Base-by-base conservation (phyloP, 2,113 vertebrate species). In the Eudyptes chrysolophus region DNA sequence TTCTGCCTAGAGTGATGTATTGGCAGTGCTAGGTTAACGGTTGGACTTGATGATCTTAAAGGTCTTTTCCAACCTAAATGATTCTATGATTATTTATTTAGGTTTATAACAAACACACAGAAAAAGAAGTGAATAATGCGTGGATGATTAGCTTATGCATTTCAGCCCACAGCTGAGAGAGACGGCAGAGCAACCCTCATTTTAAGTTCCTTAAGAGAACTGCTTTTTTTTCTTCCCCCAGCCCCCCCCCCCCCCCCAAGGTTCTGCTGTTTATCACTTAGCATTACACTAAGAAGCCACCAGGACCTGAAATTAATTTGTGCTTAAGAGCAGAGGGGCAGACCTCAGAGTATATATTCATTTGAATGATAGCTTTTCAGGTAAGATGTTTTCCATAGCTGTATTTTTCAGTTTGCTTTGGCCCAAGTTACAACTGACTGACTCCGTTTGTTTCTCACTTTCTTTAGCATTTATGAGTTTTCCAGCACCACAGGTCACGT, bases 101-200 rank as follows among this genome's bases (percentile, higher is more conserved):
- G 42, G 34, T 92, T 94, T 92, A 90, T 78, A 87, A 90, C 54
- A 94, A 95, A 90, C 68, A 89, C 32, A 46, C 22, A 51, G n/a
- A 8, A 40, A 49, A 49, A 58, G 4, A n/a, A 91, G 96, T 94
- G 72, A 95, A 93, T 98, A 90, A 97, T 89, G 38, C 62, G 55
- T 94, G 52, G 18, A 12, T 82, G 46, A 58, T 93, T 87, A 82
- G 40, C 13, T 96, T 93, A 89, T 25, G 78, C 13, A 26, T 93
- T 89, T 77, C 78, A 91, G 40, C 68, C 95, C 16, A 30, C 65
- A 90, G 51, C 84, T 90, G 65, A 74, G 55, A 85, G 64, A 68
- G 12, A 69, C 30, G 57, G 61, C 76, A 92, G 6, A 94, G 34
- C 26, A 69, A 40, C 40, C 51, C 36, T 77, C 29, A 13, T 84